Conservation (phyloP, 2,113 vertebrate species). For the Phocoena sinus region DNA sequence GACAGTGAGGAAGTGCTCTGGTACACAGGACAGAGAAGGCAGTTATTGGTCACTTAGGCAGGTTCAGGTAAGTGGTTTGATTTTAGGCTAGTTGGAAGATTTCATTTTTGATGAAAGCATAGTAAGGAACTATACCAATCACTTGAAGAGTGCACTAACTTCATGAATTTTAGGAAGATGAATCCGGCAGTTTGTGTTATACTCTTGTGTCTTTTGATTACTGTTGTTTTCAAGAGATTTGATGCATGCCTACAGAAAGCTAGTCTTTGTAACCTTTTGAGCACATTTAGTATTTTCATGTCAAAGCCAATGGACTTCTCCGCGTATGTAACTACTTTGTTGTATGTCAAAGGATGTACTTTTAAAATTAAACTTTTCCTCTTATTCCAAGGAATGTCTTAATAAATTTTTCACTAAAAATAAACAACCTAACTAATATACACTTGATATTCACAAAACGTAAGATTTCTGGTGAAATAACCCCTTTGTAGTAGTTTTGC, state of each 20-base stretch:
- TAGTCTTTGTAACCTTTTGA: neutral
- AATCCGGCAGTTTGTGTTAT: neutral
- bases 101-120: neutral
- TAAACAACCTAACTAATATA: neutral
- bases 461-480: neutral
- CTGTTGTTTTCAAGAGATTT: neutral
- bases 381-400: neutral
- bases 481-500: neutral
- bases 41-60: neutral
- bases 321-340: neutral
- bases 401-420: neutral
- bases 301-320: neutral
- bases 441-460: neutral
- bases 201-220: neutral
- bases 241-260: neutral
- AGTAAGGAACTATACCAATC: neutral
- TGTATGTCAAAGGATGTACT: neutral
- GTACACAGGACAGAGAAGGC: neutral
- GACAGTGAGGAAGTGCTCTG: neutral
- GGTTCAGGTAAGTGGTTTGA: too few species aligned
- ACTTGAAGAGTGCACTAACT: neutral
- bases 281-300: neutral
- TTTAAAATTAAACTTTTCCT: neutral
- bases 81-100: neutral
- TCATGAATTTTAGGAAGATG: neutral